phyloP scores from a whole-genome alignment of 2,113 vertebrate species.

The Ranitomeya imitator region DNA sequence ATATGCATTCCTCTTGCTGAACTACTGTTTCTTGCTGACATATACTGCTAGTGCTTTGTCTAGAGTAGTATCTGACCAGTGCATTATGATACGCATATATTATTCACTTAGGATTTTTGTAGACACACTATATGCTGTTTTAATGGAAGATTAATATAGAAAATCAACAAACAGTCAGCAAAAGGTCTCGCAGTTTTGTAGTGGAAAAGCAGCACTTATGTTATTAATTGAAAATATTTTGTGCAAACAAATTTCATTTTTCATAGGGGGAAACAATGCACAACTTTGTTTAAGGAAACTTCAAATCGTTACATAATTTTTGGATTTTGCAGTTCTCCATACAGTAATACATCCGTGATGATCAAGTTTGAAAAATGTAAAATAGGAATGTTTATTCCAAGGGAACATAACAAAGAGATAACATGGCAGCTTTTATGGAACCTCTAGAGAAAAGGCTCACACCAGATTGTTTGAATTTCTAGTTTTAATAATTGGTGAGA shows the following conservation, averaged over 20 bases:
- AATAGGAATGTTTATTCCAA: not conserved
- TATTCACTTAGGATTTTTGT: slow-evolving; percentile 14
- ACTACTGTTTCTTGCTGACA: slow-evolving; percentile 22
- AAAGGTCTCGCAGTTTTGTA: no score
- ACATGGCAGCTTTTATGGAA: no score
- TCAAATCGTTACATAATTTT: not conserved
- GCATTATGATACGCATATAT: not conserved
- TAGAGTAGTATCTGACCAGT: not conserved
- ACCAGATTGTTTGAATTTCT: no score
- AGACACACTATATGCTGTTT: not conserved
- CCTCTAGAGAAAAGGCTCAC: no score
- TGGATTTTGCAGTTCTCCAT: not conserved
- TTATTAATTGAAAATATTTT: no score
- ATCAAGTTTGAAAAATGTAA: not conserved
- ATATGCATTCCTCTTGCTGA: slow-evolving; percentile 22
- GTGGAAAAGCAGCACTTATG: no score
- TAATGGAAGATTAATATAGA: not conserved
- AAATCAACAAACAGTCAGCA: not conserved
- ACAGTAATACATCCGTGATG: not conserved
- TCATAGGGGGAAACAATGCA: no score
- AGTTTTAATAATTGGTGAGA: no score
- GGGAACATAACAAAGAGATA: no score
- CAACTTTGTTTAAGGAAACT: no score
- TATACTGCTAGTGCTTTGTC: not conserved
- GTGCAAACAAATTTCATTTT: no score